Base-by-base conservation (phyloP, 2,888 invertebrate species). In the Nemapogon koenigi region DNA sequence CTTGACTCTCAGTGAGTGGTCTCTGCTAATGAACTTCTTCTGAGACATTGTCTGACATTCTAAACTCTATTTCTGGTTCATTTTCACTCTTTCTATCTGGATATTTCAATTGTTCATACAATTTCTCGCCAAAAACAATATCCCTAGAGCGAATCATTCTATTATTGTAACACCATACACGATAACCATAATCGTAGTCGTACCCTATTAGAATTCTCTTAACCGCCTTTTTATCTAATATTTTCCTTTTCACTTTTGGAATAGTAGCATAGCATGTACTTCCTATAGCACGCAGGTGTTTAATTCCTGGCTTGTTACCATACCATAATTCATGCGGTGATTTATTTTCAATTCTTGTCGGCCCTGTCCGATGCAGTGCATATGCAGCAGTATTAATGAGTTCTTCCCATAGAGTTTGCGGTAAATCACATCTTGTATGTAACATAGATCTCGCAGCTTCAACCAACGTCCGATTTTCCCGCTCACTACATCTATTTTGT, bases 361-460 rank as follows among this genome's bases (percentile, higher is more conserved):
- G 16, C 4, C 31, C 31, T 13, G 31, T 31, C 3, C 31, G 31
- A 16, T 31, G 11, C 4, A 31, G 31, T 14, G 16, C 16, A 31
- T 31, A 31, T 3, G 31, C 31, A 14, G 31, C 4, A 4, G 6
- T 6, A 11, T 11, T 22, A 10, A 37, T 37, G 10, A 37, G 3
- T 28, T 37, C 37, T 22, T 10, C 28, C n/a, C n/a, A n/a, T n/a
- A n/a, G n/a, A n/a, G n/a, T n/a, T n/a, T n/a, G n/a, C n/a, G n/a
- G n/a, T n/a, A n/a, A n/a, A n/a, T n/a, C n/a, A n/a, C n/a, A n/a
- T n/a, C n/a, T n/a, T n/a, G n/a, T n/a, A n/a, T n/a, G n/a, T n/a
- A 37, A 28, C 3, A 37, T 3, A 10, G 37, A 26, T 37, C 37
- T 37, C 17, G 10, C 37, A 14, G 28, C 22, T 15, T 37, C 37